Evolutionary conservation across 2,113 vertebrate genomes (phyloP), one percentile per base, ranked within the genome.

Genomic region (Hipposideros armiger): DNA sequence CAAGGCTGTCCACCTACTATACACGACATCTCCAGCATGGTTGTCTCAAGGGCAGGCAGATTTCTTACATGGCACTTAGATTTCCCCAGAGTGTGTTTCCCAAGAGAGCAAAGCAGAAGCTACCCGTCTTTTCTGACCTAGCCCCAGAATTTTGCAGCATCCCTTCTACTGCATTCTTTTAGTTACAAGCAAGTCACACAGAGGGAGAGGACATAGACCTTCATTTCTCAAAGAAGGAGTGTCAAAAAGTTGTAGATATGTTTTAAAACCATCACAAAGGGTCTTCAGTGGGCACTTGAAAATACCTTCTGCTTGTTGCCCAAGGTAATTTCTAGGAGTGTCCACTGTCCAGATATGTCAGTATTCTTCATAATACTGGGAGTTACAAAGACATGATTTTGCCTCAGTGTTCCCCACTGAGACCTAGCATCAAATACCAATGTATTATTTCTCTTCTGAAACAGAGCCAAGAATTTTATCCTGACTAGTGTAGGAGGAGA

Each of bases 391-490:
- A 87, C 10, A 52, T n/a, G 30, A 58, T 86, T 91, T 95, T 90
- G n/a, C 52, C 50, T 52, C 20, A 16, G 5, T 87, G 26, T 50
- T 87, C 30, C 30, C 72, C 30, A 54, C 8, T 36, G 42, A 92
- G 30, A 28, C 16, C 28, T n/a, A 85, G 19, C 11, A 60, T 84
- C 45, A 90, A 80, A 76, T 74, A 47, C 17, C 67, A 69, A 19
- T 14, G 19, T 40, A 81, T 95, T 81, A 62, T 72, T 81, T 95
- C 78, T 64, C 20, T 20, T 80, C 30, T 89, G 69, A 93, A 90
- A 28, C 8, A 87, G 7, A 93, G 58, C 78, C 56, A 91, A 92
- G 8, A 88, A 58, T 77, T 90, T 85, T 76, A 90, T 95, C 56
- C 67, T 70, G 87, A 69, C 85, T 87, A 47, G 58, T 67, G 17